Percentiles rank a stretch among this genome's conserved stretches.
These are phyloP conservation scores for Pangasianodon hypophthalmus DNA, from an alignment of 2,113 vertebrate genomes.

Conservation along the genomic window DNA sequence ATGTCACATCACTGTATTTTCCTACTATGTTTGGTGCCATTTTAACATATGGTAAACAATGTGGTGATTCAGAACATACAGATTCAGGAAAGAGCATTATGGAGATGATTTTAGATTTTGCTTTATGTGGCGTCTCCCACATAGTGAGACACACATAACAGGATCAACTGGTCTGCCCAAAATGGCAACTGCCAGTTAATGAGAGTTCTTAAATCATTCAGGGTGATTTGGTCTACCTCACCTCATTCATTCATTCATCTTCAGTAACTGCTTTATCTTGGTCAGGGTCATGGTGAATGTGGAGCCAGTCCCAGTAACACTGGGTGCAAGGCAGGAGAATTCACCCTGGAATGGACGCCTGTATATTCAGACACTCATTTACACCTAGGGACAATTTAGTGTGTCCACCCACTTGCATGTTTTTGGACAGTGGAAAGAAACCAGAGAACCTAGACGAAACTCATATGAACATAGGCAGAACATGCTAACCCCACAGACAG, in stretches of 20 bases:
- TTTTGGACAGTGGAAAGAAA: neutral
- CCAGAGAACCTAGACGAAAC: neutral
- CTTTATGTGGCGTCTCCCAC: no score
- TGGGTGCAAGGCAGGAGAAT: neutral
- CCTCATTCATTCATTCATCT: neutral
- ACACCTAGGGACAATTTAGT: neutral
- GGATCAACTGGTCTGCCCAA: neutral
- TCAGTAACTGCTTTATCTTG: neutral
- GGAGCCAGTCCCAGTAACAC: neutral
- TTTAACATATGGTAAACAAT: neutral
- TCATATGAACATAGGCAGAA: neutral
- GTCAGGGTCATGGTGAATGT: neutral
- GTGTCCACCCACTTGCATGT: neutral
- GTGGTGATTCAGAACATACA: neutral
- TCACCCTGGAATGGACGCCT: neutral
- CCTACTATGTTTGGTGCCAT: neutral
- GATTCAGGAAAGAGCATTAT: neutral
- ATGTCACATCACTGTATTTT: no score
- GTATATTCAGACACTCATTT: neutral
- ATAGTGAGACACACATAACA: no score
- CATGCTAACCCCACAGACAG: neutral
- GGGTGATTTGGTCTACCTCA: neutral
- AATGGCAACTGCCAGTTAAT: neutral
- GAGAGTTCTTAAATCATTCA: neutral
- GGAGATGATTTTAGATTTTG: no score